A percentile compares a stretch with the other conserved stretches of the same genome.
phyloP scores from a whole-genome alignment of 1,140 invertebrate genomes.

The Ericerus pela region DNA sequence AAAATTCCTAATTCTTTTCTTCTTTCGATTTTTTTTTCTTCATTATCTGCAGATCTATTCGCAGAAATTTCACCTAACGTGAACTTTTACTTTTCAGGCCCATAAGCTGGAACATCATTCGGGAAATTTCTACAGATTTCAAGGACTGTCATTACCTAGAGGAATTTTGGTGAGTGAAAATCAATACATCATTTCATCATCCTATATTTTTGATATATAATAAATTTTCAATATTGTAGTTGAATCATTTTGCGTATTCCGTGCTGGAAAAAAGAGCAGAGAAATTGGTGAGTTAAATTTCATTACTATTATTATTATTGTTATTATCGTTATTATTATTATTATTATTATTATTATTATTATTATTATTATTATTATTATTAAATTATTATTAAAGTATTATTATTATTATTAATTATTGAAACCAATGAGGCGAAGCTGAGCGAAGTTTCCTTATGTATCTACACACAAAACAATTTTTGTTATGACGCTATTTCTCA shows the following conservation, averaged over 20 bases:
- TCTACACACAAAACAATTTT: too few relatives aligned
- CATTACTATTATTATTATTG: too few relatives aligned
- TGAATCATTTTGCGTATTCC: slow-evolving; percentile 70
- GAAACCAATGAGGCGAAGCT: too few relatives aligned
- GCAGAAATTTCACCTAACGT: background rate
- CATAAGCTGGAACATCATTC: slow-evolving; percentile 46
- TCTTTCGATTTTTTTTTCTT: slow-evolving; percentile 4
- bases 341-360: too few relatives aligned
- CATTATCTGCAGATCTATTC: background rate
- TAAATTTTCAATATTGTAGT: slow-evolving; percentile 28
- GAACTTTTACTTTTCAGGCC: slow-evolving; percentile 31
- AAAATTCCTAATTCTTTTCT: background rate
- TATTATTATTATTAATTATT: too few relatives aligned
- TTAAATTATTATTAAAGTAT: too few relatives aligned
- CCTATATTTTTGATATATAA: slow-evolving; percentile 20
- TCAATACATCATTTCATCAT: slow-evolving; percentile 1
- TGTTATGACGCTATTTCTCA: too few relatives aligned
- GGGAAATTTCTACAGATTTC: slow-evolving; percentile 62
- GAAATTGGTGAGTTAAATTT: slow-evolving; percentile 53
- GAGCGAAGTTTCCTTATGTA: too few relatives aligned
- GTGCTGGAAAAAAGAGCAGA: slow-evolving; percentile 56
- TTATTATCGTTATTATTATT: too few relatives aligned
- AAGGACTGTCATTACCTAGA: slow-evolving; percentile 71
- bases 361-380: too few relatives aligned
- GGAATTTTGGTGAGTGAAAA: slow-evolving; percentile 41